Conservation (phyloP, 2,888 invertebrate genomes). For the Plagodis dolabraria region DNA sequence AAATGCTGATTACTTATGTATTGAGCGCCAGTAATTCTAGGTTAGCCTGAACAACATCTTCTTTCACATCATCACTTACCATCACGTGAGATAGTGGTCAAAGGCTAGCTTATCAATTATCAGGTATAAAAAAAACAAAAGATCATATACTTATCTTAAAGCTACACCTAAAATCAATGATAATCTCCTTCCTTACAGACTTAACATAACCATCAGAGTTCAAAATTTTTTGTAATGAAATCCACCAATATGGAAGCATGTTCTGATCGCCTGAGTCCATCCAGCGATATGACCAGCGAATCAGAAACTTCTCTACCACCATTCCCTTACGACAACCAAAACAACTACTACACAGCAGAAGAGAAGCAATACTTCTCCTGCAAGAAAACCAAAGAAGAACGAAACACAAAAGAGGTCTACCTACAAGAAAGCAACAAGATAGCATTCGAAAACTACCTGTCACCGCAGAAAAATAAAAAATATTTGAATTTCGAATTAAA, state of each 20-base stretch:
- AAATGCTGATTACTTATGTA: too few species aligned
- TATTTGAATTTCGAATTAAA: slow-evolving; percentile 79
- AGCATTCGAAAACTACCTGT: slow-evolving; percentile 66
- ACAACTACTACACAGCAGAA: slow-evolving; percentile 65
- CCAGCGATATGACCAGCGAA: slow-evolving; percentile 76
- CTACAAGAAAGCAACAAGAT: slow-evolving; percentile 74
- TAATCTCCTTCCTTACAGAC: slow-evolving; percentile 1
- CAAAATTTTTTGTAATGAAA: slow-evolving; percentile 64
- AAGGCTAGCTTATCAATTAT: too few species aligned
- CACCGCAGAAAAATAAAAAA: slow-evolving; percentile 71
- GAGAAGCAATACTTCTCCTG: slow-evolving; percentile 75
- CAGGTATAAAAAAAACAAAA: too few species aligned
- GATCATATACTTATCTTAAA: too few species aligned
- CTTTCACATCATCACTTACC: too few species aligned
- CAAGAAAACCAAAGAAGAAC: slow-evolving; percentile 66
- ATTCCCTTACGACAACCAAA: slow-evolving; percentile 73
- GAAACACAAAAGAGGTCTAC: slow-evolving; percentile 63
- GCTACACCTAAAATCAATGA: too few species aligned
- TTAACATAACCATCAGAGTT: slow-evolving; percentile 8
- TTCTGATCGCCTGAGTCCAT: slow-evolving; percentile 75
- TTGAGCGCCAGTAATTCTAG: too few species aligned
- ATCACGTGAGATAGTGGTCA: too few species aligned
- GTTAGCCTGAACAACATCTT: too few species aligned
- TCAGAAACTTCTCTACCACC: slow-evolving; percentile 75
- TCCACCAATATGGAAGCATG: slow-evolving; percentile 79